Percentiles rank a stretch among this genome's conserved stretches.
phyloP scores from a whole-genome alignment of 2,113 vertebrate species.

The Odocoileus virginianus region DNA sequence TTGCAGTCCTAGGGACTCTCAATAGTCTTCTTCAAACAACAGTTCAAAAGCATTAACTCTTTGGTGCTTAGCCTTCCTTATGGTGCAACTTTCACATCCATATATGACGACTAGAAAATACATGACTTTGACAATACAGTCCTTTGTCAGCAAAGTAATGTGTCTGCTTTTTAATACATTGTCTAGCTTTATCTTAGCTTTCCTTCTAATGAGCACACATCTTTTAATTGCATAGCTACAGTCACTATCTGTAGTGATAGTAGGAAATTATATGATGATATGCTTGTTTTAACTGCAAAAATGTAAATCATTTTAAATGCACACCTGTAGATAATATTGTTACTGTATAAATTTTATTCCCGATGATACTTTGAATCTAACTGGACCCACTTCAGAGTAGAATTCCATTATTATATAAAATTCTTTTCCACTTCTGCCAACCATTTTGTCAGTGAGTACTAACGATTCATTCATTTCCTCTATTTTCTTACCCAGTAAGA shows the following conservation, averaged over 20 bases:
- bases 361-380: background rate
- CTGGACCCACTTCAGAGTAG: background rate
- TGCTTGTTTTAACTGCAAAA: background rate
- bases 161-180: background rate
- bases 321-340: background rate
- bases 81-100: background rate
- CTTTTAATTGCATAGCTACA: background rate
- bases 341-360: background rate
- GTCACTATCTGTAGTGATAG: background rate
- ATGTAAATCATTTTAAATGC: background rate
- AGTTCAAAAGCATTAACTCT: background rate
- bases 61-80: accelerated
- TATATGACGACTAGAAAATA: background rate
- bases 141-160: background rate
- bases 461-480: background rate
- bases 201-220: background rate
- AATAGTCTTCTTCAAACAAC: background rate
- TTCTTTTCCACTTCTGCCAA: background rate
- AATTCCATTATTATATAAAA: background rate
- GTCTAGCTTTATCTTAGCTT: background rate
- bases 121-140: background rate
- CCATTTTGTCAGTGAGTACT: background rate
- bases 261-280: background rate
- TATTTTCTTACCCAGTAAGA: background rate
- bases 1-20: background rate